Evolutionary conservation across 2,888 invertebrate species (phyloP).

Genomic region (Lagria hirta): DNA sequence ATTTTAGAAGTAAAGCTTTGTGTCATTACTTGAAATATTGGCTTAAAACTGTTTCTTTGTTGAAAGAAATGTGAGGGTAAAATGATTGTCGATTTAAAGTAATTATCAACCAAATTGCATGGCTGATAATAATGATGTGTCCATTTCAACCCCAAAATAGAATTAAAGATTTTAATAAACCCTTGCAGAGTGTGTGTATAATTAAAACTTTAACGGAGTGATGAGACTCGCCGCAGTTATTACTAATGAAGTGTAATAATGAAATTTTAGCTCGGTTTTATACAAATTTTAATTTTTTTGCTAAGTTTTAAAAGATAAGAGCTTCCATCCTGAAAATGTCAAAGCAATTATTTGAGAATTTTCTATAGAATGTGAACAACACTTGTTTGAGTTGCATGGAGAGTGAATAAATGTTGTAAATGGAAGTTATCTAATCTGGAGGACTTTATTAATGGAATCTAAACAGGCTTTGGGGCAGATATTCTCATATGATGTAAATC

Average conservation of each 20-base stretch:
- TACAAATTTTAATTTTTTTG: too few species aligned
- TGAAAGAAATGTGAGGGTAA: too few species aligned
- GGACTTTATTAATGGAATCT: slow-evolving; percentile 51
- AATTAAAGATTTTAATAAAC: slow-evolving; percentile 51
- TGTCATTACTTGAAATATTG: too few species aligned
- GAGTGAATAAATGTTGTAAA: slow-evolving; percentile 47
- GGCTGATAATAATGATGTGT: slow-evolving; percentile 38
- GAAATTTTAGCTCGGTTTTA: too few species aligned
- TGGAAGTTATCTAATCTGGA: slow-evolving; percentile 49
- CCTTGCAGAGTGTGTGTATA: slow-evolving; percentile 41
- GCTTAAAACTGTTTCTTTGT: too few species aligned
- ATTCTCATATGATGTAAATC: slow-evolving; percentile 45
- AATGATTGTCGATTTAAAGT: too few species aligned
- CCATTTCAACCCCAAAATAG: slow-evolving; percentile 38
- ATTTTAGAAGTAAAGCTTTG: too few species aligned
- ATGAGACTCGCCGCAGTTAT: slow-evolving; percentile 44
- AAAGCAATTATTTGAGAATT: too few species aligned
- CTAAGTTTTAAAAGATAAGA: too few species aligned
- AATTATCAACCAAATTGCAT: too few species aligned
- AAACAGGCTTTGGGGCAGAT: slow-evolving; percentile 46
- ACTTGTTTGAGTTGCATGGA: slow-evolving; percentile 44
- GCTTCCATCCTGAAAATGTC: too few species aligned
- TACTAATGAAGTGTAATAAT: slow-evolving; percentile 51
- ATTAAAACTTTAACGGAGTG: slow-evolving; percentile 49
- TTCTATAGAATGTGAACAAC: too few species aligned